A percentile compares a stretch with the other conserved stretches of the same genome.
phyloP scores from a whole-genome alignment of 2,113 vertebrate genomes.

The Odocoileus hemionus region DNA sequence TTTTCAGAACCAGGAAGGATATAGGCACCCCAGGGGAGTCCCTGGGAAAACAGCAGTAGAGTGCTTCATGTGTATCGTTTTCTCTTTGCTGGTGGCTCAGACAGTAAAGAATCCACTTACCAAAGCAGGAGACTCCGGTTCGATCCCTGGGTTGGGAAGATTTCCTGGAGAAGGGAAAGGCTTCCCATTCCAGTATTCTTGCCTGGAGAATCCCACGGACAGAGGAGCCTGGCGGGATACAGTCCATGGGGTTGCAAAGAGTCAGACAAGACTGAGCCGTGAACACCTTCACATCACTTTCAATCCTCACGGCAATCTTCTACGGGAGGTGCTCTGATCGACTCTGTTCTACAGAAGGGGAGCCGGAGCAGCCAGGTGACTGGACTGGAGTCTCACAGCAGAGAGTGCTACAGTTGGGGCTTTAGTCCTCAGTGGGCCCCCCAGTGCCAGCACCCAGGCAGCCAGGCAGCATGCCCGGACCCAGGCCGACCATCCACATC shows the following conservation, averaged over 20 bases:
- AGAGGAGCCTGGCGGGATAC: not conserved
- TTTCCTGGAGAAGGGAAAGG: not conserved
- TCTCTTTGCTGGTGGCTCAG: not conserved
- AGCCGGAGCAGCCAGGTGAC: not conserved
- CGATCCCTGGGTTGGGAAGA: not conserved
- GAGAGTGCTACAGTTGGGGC: not conserved
- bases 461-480: not conserved
- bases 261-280: not conserved
- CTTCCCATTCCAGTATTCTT: not conserved
- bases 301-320: not conserved
- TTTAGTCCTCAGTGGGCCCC: not conserved
- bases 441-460: not conserved
- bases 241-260: not conserved
- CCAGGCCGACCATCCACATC: not conserved
- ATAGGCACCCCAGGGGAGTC: not conserved
- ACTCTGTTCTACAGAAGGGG: not conserved
- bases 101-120: not conserved
- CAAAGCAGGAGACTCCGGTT: not conserved
- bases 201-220: not conserved
- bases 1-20: not conserved
- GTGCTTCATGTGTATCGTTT: accelerated
- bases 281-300: not conserved
- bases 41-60: not conserved
- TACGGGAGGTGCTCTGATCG: not conserved
- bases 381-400: not conserved